Conservation (phyloP, 1,140 invertebrate genomes). For the Pseudomyrmex cubaensis region DNA sequence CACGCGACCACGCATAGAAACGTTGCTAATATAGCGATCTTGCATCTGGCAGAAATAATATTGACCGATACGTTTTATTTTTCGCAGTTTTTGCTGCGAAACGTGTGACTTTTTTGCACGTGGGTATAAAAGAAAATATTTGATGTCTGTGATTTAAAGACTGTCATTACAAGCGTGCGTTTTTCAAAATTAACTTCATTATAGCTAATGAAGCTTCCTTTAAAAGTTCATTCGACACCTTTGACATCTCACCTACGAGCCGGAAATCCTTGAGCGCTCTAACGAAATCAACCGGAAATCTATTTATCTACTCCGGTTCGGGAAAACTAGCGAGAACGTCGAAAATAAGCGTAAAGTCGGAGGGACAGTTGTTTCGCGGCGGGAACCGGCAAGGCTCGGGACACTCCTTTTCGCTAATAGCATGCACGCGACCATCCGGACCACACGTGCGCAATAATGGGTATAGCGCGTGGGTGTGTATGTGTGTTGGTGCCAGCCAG, state of each 20-base stretch:
- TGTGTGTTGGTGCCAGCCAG: neutral
- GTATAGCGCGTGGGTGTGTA: slow-evolving; percentile 74
- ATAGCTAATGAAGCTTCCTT: slow-evolving; percentile 28
- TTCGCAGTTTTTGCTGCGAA: neutral
- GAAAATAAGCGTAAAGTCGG: slow-evolving; percentile 36
- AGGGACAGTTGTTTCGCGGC: slow-evolving; percentile 65
- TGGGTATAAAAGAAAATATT: neutral
- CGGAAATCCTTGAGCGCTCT: slow-evolving; percentile 27
- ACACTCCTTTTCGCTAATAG: slow-evolving; percentile 83
- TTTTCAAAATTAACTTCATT: slow-evolving; percentile 11
- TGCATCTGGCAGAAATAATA: slow-evolving; percentile 61
- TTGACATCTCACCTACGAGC: neutral
- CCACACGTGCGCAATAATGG: slow-evolving; percentile 84
- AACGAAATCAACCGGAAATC: slow-evolving; percentile 64
- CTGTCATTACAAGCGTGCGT: neutral
- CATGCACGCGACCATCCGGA: slow-evolving; percentile 84
- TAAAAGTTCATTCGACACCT: slow-evolving; percentile 17
- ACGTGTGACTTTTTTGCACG: slow-evolving; percentile 1
- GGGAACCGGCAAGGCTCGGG: slow-evolving; percentile 53
- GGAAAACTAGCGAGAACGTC: slow-evolving; percentile 18
- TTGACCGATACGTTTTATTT: slow-evolving; percentile 36
- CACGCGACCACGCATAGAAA: slow-evolving; percentile 74
- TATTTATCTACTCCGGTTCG: slow-evolving; percentile 56
- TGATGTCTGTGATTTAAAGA: no score
- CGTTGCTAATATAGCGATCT: slow-evolving; percentile 62